Evolutionary conservation across 2,888 invertebrate species (phyloP).

Genomic region (Metopia argyrocephala): DNA sequence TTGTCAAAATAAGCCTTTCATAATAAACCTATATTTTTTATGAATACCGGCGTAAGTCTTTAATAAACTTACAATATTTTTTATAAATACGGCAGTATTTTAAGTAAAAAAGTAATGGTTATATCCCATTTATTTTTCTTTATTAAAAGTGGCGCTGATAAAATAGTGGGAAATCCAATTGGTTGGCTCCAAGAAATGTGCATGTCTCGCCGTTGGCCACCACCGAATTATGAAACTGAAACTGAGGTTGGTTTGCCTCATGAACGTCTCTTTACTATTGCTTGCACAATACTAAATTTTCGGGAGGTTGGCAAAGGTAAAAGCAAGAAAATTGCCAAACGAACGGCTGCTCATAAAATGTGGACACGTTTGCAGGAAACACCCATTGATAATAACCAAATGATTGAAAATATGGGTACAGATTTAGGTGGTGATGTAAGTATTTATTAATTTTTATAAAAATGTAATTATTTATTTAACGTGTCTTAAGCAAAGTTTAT

Average conservation of each 20-base stretch:
- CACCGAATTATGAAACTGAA: constrained; percentile 93
- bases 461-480: neutral
- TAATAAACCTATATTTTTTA: too few species aligned
- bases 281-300: constrained; percentile 91
- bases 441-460: constrained; percentile 55
- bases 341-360: constrained; percentile 97
- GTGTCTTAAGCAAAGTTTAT: neutral
- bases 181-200: constrained; percentile 97
- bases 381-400: constrained; percentile 84
- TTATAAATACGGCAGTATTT: too few species aligned
- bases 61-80: too few species aligned
- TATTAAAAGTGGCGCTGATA: constrained; percentile 83
- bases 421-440: constrained; percentile 85
- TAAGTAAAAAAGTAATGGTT: too few species aligned
- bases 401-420: constrained; percentile 82
- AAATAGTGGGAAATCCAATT: constrained; percentile 94
- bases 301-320: constrained; percentile 93
- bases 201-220: constrained; percentile 97
- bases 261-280: constrained; percentile 95
- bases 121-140: constrained; percentile 2
- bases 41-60: too few species aligned
- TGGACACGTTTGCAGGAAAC: constrained; percentile 90
- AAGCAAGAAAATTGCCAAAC: constrained; percentile 97
- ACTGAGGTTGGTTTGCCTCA: constrained; percentile 87
- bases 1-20: too few species aligned